A percentile compares a stretch with the other conserved stretches of the same genome.
These are phyloP conservation scores for Lycocorax pyrrhopterus DNA, from an alignment of 2,113 vertebrate species.

Conservation along the genomic window DNA sequence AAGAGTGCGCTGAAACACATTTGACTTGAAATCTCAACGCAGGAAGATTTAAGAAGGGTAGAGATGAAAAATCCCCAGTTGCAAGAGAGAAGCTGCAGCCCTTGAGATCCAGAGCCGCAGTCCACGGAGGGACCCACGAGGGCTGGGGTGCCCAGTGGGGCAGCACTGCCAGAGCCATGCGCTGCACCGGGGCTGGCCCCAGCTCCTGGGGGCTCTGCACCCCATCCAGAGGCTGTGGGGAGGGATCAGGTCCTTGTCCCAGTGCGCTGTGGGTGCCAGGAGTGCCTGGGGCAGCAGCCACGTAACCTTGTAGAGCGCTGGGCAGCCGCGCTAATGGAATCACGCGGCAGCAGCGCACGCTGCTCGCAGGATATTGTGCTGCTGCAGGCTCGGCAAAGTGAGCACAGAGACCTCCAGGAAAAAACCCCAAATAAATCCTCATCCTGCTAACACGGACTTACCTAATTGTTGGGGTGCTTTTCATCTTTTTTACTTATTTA, in stretches of 20 bases:
- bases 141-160: fast-evolving
- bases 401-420: fast-evolving
- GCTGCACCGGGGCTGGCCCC: fast-evolving
- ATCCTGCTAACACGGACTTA: neutral
- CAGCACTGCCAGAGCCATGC: fast-evolving
- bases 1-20: conserved; percentile 64
- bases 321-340: neutral
- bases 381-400: neutral
- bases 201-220: neutral
- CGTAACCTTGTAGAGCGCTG: neutral
- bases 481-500: fast-evolving
- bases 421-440: neutral
- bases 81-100: neutral
- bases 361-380: neutral
- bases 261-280: fast-evolving
- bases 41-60: conserved; percentile 48
- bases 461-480: neutral
- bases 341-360: neutral
- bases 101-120: neutral
- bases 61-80: conserved; percentile 34
- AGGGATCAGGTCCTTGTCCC: neutral
- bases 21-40: conserved; percentile 58
- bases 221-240: fast-evolving
- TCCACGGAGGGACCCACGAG: fast-evolving
- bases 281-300: neutral